Conservation (phyloP, 2,113 vertebrate species). For the Malurus alboscapulatus region DNA sequence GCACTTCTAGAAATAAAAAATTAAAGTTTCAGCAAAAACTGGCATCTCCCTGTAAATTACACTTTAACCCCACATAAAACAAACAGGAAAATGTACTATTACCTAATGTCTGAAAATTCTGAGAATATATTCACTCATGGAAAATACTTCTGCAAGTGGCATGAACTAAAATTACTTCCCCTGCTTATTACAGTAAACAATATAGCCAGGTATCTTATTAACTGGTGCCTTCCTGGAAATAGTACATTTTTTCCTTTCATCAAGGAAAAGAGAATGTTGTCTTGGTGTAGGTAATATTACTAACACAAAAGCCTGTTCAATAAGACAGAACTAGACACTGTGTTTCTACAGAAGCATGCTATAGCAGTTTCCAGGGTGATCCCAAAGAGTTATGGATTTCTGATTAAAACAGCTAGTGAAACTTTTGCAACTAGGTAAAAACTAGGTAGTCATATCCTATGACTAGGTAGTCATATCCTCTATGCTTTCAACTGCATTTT, state of each 20-base stretch:
- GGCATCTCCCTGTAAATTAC: constrained; percentile 7
- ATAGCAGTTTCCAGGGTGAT: not conserved
- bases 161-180: constrained; percentile 1
- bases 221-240: not conserved
- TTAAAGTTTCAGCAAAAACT: not conserved
- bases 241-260: not conserved
- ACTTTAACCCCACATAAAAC: not conserved
- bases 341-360: not conserved
- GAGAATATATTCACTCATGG: constrained; percentile 31
- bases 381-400: not conserved
- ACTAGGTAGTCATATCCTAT: not conserved
- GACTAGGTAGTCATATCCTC: not conserved
- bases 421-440: not conserved
- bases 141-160: constrained; percentile 34
- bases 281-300: not conserved
- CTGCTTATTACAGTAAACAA: not conserved
- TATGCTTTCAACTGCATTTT: not conserved
- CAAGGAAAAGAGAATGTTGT: not conserved
- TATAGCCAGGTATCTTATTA: not conserved
- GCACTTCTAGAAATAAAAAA: not conserved
- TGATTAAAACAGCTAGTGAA: not conserved
- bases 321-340: not conserved
- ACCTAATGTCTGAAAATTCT: constrained; percentile 66
- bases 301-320: not conserved
- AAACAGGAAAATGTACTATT: constrained; percentile 61